phyloP scores from a whole-genome alignment of 1,140 invertebrate genomes.

The Tetragonula clypearis region DNA sequence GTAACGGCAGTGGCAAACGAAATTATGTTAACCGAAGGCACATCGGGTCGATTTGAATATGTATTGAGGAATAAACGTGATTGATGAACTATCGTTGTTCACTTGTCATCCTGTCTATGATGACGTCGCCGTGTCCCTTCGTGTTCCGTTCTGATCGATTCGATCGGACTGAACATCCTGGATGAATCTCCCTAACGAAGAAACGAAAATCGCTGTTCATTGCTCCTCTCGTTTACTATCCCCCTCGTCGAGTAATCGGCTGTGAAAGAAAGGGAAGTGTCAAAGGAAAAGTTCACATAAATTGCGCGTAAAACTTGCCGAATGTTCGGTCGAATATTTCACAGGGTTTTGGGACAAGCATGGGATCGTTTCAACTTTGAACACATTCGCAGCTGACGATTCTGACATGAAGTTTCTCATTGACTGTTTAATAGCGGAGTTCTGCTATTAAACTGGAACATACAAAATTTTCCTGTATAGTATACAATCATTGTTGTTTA shows the following conservation, averaged over 20 bases:
- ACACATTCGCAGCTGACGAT: no score
- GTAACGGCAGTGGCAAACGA: background rate
- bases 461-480: no score
- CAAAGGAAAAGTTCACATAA: background rate
- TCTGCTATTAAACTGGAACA: no score
- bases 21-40: background rate
- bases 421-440: no score
- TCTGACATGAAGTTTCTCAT: no score
- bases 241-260: background rate
- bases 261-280: background rate
- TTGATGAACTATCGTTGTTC: constrained; percentile 42
- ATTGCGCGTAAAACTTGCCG: background rate
- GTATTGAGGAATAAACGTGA: constrained; percentile 39
- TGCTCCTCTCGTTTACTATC: background rate
- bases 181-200: background rate
- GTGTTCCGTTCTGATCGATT: background rate
- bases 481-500: no score
- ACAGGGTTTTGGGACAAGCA: background rate
- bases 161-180: no score
- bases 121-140: background rate
- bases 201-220: background rate
- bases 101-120: constrained; percentile 33
- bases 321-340: background rate
- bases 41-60: constrained; percentile 19
- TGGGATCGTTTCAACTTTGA: background rate